Conservation (phyloP, 2,888 invertebrate genomes). For the Sussaba pulchella region DNA sequence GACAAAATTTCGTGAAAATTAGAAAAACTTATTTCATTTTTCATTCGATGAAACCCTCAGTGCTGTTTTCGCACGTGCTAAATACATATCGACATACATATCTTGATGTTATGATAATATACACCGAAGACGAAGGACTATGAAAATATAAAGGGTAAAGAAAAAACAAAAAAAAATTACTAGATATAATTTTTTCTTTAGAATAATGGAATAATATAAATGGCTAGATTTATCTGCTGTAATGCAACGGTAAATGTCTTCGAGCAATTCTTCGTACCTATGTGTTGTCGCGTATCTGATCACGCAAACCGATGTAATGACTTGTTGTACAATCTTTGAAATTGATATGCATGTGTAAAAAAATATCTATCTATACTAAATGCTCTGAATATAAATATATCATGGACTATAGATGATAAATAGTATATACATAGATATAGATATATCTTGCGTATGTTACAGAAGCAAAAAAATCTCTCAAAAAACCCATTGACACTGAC, state of each 20-base stretch:
- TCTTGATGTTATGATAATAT: constrained; percentile 39
- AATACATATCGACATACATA: constrained; percentile 58
- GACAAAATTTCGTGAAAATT: not conserved
- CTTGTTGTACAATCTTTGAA: constrained; percentile 70
- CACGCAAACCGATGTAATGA: constrained; percentile 55
- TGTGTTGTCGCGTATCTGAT: constrained; percentile 68
- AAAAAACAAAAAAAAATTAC: constrained; percentile 12
- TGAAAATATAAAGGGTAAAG: not conserved
- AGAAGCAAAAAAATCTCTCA: constrained; percentile 57
- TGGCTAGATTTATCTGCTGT: constrained; percentile 23
- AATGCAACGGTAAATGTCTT: constrained; percentile 39
- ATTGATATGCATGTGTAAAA: constrained; percentile 62
- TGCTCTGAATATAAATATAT: constrained; percentile 59
- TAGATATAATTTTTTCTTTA: constrained; percentile 9
- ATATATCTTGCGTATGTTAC: constrained; percentile 67
- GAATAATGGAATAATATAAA: not conserved
- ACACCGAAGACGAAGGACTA: constrained; percentile 31
- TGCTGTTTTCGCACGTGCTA: constrained; percentile 59
- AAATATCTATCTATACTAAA: constrained; percentile 16
- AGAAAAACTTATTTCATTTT: not conserved
- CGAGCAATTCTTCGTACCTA: constrained; percentile 63
- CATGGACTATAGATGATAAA: constrained; percentile 69
- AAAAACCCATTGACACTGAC: constrained; percentile 16
- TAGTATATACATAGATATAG: constrained; percentile 59
- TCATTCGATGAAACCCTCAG: constrained; percentile 32